Evolutionary conservation across 2,113 vertebrate species (phyloP).

Genomic region (Neotragus moschatus): DNA sequence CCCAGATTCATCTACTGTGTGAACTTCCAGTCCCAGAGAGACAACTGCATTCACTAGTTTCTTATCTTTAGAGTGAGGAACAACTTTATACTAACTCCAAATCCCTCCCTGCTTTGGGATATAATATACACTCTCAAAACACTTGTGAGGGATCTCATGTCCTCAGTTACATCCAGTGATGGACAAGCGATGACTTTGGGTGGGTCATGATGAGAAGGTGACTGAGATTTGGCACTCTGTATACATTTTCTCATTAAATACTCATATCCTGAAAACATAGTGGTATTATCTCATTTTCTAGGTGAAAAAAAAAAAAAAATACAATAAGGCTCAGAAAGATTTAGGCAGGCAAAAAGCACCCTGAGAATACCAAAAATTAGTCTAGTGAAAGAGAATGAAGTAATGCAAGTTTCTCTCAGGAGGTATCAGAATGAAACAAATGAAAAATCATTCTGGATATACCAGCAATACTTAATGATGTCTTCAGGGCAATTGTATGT

Average conservation of each 20-base stretch:
- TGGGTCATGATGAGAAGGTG: background rate
- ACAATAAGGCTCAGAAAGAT: background rate
- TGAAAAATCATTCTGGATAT: background rate
- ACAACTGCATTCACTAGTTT: background rate
- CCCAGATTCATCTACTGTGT: background rate
- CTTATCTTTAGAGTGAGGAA: background rate
- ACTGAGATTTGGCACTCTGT: background rate
- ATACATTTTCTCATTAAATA: background rate
- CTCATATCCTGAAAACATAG: background rate
- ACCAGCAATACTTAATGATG: background rate
- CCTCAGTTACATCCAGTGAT: background rate
- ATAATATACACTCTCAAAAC: background rate
- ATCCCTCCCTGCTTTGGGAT: background rate
- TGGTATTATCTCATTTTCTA: background rate
- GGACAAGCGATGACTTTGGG: background rate
- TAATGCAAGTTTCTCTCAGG: background rate
- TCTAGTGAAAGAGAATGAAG: background rate
- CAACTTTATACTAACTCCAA: background rate
- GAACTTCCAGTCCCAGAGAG: background rate
- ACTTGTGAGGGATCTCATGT: background rate
- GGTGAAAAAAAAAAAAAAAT: background rate
- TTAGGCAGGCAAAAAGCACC: background rate
- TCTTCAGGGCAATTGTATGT: background rate
- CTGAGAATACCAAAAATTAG: background rate
- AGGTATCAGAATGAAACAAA: background rate